Evolutionary conservation across 1,140 invertebrate species (phyloP).

Genomic region (Hyphantria cunea): DNA sequence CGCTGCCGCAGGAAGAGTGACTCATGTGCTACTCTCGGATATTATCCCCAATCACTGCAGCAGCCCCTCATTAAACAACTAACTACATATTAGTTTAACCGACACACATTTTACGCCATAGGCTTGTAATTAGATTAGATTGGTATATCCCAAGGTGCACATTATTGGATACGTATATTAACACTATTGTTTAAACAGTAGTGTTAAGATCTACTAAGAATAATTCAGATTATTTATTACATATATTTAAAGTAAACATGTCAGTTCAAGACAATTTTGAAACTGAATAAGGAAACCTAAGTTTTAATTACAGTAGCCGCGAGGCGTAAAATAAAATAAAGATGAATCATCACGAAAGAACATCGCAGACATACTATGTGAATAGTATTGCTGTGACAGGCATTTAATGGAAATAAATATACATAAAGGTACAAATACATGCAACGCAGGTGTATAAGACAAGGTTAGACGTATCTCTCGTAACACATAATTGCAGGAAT

Average conservation of each 20-base stretch:
- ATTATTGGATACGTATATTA: background rate
- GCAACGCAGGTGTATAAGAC: conserved; percentile 35
- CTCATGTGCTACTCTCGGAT: conserved; percentile 52
- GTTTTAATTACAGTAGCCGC: conserved; percentile 22
- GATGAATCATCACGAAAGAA: conserved; percentile 34
- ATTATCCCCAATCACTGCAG: conserved; percentile 63
- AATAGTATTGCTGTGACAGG: conserved; percentile 38
- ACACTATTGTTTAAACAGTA: no score
- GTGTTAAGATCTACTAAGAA: background rate
- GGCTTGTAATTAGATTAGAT: conserved; percentile 4
- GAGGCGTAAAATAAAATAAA: conserved; percentile 22
- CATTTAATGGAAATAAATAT: conserved; percentile 20
- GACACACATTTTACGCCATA: conserved; percentile 37
- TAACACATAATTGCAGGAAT: conserved; percentile 34
- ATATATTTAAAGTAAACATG: conserved; percentile 4
- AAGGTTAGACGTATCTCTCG: conserved; percentile 40
- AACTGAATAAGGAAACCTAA: conserved; percentile 23
- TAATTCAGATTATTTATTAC: conserved; percentile 6
- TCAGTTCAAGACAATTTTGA: background rate
- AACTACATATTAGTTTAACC: conserved; percentile 37
- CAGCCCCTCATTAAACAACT: conserved; percentile 51
- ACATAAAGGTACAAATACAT: conserved; percentile 30
- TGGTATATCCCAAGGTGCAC: background rate
- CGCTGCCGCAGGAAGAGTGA: conserved; percentile 72
- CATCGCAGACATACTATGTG: conserved; percentile 13